Conservation (phyloP, 2,797 vertebrate genomes). For the Lates japonicus region DNA sequence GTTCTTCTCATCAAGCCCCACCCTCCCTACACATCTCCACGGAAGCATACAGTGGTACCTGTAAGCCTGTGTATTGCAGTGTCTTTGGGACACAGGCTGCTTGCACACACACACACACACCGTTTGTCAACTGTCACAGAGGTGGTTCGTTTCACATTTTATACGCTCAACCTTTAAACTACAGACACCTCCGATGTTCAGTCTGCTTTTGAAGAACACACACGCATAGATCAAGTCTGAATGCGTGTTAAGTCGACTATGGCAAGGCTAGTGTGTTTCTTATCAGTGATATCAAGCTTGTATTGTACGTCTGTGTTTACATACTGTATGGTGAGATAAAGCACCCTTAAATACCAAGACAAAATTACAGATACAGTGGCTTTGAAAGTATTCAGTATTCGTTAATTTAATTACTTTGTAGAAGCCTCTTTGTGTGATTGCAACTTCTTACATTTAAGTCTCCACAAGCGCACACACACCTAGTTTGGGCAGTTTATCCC, state of each 20-base stretch:
- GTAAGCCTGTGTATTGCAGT: slow-evolving; percentile 88
- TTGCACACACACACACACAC: slow-evolving; percentile 29
- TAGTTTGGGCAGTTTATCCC: too few relatives aligned
- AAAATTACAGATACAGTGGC: background rate
- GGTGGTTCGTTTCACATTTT: slow-evolving; percentile 37
- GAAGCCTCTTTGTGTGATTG: too few relatives aligned
- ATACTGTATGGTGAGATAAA: background rate
- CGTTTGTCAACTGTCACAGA: slow-evolving; percentile 49
- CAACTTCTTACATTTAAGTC: too few relatives aligned
- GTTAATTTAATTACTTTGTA: too few relatives aligned
- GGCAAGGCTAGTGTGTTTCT: background rate
- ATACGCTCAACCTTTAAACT: slow-evolving; percentile 17
- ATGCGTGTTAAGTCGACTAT: background rate
- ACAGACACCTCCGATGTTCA: background rate
- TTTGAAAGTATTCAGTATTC: too few relatives aligned
- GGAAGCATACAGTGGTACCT: slow-evolving; percentile 86
- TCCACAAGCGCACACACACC: too few relatives aligned
- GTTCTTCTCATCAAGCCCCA: too few relatives aligned
- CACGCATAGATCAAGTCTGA: background rate
- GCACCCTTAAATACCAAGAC: background rate
- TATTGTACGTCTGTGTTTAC: background rate
- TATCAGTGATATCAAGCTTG: background rate
- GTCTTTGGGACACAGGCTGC: slow-evolving; percentile 80
- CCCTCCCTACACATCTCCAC: slow-evolving; percentile 77
- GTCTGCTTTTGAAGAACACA: background rate